Base-by-base conservation (phyloP, 2,797 vertebrate species). In the Gadopsis bispinosus region DNA sequence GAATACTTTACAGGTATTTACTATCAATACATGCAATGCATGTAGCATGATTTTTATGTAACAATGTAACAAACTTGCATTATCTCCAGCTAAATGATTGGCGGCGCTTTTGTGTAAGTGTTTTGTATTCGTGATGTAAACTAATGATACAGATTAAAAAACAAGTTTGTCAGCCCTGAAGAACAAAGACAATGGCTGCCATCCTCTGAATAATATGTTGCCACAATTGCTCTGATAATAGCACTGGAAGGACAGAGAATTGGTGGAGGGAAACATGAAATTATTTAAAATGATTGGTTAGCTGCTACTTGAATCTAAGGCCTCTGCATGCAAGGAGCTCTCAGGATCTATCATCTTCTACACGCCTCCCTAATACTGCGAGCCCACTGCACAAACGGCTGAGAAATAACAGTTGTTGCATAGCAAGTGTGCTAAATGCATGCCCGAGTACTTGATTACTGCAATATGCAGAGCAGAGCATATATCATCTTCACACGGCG, bases 201-300 rank as follows among this genome's bases (percentile, higher is more conserved):
- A 67, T 76, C 70, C 37, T 70, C 68, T 78, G 64, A 90, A 91
- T 89, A 81, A 80, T 29, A 81, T 22, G 80, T 74, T 88, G 84
- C 70, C 67, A 79, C 69, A 58, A 78, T 71, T 61, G 69, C 82
- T 80, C 84, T 73, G 84, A 91, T 87, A 89, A 92, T 87, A 79
- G 71, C 77, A 64, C 29, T 61, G 58, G 31, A 83, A 82, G 61
- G 56, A 81, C 35, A 37, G 43, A 64, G 50, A 81, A 84, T 69
- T 77, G 69, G 48, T 74, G 81, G 82, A 85, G 68, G 47, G 83
- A 90, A 88, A 93, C 91, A 83, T 91, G 71, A 81, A 88, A 92
- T 93, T 91, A 90, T 89, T 86, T 87, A 0, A 90, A 90, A 92
- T 89, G 56, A 93, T 88, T 64, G 86, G 87, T 86, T 91, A 84